Conservation (phyloP, 2,113 vertebrate genomes). For the Antigone vipio region DNA sequence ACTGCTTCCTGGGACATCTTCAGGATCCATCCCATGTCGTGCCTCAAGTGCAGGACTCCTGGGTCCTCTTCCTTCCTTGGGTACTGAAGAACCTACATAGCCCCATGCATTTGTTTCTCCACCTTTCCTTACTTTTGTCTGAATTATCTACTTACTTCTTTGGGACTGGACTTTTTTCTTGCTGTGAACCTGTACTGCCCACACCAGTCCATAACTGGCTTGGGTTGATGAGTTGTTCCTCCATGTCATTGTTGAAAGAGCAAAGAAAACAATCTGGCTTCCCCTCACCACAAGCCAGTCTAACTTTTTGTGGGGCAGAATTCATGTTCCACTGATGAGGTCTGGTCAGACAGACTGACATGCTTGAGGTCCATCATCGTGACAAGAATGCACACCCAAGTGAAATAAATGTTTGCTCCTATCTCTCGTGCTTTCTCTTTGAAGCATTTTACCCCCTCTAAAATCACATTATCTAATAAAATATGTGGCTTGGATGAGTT, state of each 20-base stretch:
- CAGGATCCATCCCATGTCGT: neutral
- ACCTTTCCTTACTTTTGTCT: neutral
- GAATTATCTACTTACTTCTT: neutral
- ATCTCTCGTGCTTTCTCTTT: neutral
- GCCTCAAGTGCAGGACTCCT: neutral
- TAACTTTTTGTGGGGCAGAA: neutral
- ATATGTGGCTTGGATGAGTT: neutral
- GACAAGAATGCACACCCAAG: neutral
- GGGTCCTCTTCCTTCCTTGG: neutral
- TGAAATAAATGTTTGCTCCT: neutral
- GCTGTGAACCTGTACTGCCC: neutral
- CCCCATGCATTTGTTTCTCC: neutral
- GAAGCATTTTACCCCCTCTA: neutral
- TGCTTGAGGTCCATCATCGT: neutral
- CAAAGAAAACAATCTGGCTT: neutral
- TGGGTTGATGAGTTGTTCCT: neutral
- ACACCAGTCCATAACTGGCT: neutral
- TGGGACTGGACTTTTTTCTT: neutral
- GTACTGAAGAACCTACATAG: neutral
- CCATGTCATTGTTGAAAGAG: neutral
- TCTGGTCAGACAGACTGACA: neutral
- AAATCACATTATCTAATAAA: neutral
- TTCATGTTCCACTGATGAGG: neutral
- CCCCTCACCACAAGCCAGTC: neutral
- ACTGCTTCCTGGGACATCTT: neutral